A percentile compares a stretch with the other conserved stretches of the same genome.
These are phyloP conservation scores for Erythrolamprus reginae DNA, from an alignment of 2,113 vertebrate species.

Conservation along the genomic window DNA sequence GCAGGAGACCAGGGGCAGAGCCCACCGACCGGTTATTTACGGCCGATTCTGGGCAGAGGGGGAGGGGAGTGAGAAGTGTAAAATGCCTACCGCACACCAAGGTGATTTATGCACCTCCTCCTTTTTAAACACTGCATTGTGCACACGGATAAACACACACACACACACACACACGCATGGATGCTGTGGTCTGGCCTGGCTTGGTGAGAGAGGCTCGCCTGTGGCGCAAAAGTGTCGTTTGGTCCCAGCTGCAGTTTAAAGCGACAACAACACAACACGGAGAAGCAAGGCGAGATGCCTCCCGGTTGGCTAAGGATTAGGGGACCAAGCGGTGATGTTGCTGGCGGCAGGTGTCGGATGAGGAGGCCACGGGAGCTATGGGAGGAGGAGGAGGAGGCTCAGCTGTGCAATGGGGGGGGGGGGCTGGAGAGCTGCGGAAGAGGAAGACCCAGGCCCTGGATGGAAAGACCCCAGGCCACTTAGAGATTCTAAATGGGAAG, in stretches of 20 bases:
- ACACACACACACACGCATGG: neutral
- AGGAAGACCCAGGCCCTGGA: neutral
- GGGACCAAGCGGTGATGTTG: neutral
- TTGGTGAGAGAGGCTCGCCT: conserved; percentile 51
- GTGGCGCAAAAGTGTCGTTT: conserved; percentile 53
- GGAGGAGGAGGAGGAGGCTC: neutral
- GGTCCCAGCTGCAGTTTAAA: neutral
- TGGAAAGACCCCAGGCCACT: neutral
- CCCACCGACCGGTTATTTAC: conserved; percentile 59
- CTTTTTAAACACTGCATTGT: conserved; percentile 41
- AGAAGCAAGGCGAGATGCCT: neutral
- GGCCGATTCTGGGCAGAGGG: conserved; percentile 41
- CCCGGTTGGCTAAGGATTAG: neutral
- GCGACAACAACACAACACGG: accelerated
- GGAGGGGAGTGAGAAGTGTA: conserved; percentile 61
- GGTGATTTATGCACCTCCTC: conserved; percentile 58
- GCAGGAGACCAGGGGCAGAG: conserved; percentile 62
- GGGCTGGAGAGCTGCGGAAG: neutral
- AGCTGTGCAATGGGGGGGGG: too few species aligned
- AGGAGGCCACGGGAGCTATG: too few species aligned
- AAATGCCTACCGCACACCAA: conserved; percentile 52
- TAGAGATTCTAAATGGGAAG: neutral
- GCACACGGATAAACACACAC: conserved; percentile 37
- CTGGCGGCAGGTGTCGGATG: neutral
- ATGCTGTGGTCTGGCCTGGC: conserved; percentile 23